Evolutionary conservation across 2,113 vertebrate species (phyloP), one percentile per base, ranked within the genome.

Genomic region (Hydrolagus affinis): DNA sequence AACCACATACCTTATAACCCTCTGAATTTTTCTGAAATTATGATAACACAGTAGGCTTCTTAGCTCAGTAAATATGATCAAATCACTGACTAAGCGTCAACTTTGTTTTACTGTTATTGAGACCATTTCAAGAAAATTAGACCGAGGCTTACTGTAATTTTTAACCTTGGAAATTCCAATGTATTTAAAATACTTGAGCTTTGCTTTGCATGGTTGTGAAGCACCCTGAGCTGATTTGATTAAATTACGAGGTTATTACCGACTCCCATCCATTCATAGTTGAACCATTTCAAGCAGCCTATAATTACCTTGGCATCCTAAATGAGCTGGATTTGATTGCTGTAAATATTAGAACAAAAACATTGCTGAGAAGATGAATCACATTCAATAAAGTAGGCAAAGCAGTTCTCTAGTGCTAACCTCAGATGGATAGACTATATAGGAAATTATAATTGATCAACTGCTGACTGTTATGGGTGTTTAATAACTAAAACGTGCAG

Each of bases 281-380:
- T 25, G 25, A 23, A 7, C 14, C 56, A 78, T 78, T 78, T 80
- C 23, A 62, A 28, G 28, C 59, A 62, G 15, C 62, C 59, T 15
- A 57, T 60, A 62, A 62, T 28, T 62, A 25, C n/a, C 76, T 80
- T 64, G 17, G 57, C 23, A 62, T 3, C 25, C 60, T 14, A 64
- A 28, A 80, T 80, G 14, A 80, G 59, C 76, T 17, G 23, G 15
- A 62, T 57, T 28, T 80, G n/a, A 80, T 80, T 80, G 14, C 76
- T 28, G 59, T 25, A 62, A 62, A 59, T 15, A 80, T 64, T 64
- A 28, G 1, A 28, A n/a, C n/a, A n/a, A 80, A 62, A 80, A 64
- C 62, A 8, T 80, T 64, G 4, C 59, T 59, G 60, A 28, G 28
- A 78, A 28, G 59, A 28, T 28, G 11, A 64, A 62, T 57, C 17